Percentiles rank a stretch among this genome's conserved stretches.
Evolutionary conservation across 2,797 vertebrate species (phyloP).

Genomic region (Poeciliopsis turneri): DNA sequence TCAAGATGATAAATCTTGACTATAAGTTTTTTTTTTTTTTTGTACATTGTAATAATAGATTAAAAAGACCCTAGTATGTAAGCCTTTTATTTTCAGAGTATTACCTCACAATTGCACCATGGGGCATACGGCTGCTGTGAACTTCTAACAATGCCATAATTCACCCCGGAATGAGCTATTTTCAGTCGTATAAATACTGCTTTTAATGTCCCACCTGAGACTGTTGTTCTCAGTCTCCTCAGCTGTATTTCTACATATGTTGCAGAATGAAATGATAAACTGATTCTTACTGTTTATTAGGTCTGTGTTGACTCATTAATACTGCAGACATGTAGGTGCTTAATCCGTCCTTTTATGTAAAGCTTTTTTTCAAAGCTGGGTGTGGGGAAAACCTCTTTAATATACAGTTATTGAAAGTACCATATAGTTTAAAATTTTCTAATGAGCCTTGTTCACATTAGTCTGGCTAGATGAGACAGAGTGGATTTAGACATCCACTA

Average conservation of each 20-base stretch:
- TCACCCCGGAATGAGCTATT: constrained; percentile 67
- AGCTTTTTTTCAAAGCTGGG: constrained; percentile 17
- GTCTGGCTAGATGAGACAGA: constrained; percentile 36
- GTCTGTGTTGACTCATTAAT: constrained; percentile 69
- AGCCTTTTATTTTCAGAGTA: constrained; percentile 66
- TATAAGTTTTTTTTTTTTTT: constrained; percentile 11
- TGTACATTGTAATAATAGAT: constrained; percentile 59
- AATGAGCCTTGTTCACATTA: constrained; percentile 46
- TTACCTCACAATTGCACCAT: constrained; percentile 62
- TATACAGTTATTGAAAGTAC: constrained; percentile 40
- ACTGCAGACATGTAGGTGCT: constrained; percentile 31
- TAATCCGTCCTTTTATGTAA: constrained; percentile 20
- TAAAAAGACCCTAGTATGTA: constrained; percentile 60
- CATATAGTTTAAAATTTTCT: constrained; percentile 37
- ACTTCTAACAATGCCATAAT: constrained; percentile 64
- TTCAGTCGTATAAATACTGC: constrained; percentile 71
- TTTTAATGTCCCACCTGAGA: constrained; percentile 72
- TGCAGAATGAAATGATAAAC: constrained; percentile 65
- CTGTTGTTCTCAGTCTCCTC: constrained; percentile 45
- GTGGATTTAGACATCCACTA: too few relatives aligned
- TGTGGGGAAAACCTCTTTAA: constrained; percentile 32
- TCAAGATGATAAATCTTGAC: constrained; percentile 45
- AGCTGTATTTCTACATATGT: constrained; percentile 57
- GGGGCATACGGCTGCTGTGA: constrained; percentile 55
- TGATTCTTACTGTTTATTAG: constrained; percentile 65